Base-by-base conservation (phyloP, 2,888 invertebrate genomes). In the Drosophila macrospina region DNA sequence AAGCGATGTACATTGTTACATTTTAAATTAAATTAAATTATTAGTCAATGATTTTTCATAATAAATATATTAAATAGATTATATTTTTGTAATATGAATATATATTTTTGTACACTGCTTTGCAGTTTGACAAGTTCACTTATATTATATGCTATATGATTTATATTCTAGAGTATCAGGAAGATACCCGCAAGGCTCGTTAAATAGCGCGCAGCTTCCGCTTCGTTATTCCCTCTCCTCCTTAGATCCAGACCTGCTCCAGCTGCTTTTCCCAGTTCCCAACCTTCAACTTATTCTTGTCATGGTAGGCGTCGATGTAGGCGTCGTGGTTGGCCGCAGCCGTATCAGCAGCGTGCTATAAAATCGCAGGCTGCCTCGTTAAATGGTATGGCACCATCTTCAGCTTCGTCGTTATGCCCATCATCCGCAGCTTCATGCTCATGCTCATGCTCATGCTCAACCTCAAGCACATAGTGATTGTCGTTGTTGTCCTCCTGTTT, bases 201-300 rank as follows among this genome's bases (percentile, higher is more conserved):
- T 76, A 79, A 87, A 81, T 72, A 74, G 73, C 68, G 68, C 65
- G 47, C 52, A 57, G 76, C 69, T 63, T 79, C 79, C 67, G 69
- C 36, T 47, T 54, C 24, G 20, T 28, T 56, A 45, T 54, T 20
- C 8, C 0, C 37, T 6, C 7, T 20, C n/a, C 0, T 59, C 8
- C 15, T 8, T 11, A 11, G 32, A 16, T n/a, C 28, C 57, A 28
- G 5, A 15, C 4, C 50, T n/a, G 45, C 26, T 45, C 11, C 32
- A 7, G 28, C 24, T 48, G 15, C 16, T 20, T 36, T 20, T 13
- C 13, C 39, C 30, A 39, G 15, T 28, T 39, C 11, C 8, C 16
- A 20, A n/a, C n/a, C 41, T 34, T 8, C 42, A 16, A 6, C 24
- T 32, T 20, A 28, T 20, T 13, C 30, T 41, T 32, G 26, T 16